phyloP scores from a whole-genome alignment of 2,888 invertebrate genomes.

The Mythimna lalbum region DNA sequence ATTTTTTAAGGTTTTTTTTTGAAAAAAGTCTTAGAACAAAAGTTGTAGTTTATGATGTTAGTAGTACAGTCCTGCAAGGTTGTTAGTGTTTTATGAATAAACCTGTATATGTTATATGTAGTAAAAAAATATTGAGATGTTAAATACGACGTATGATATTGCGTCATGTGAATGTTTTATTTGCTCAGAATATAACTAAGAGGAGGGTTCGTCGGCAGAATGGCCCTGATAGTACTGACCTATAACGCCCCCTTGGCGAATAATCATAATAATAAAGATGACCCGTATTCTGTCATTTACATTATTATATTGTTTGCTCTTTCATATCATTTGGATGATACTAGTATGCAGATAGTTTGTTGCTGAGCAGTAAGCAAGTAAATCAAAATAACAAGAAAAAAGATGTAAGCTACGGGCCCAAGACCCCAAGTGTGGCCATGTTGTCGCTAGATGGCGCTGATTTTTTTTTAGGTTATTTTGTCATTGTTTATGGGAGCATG shows the following conservation, averaged over 20 bases:
- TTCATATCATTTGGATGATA: slow-evolving; percentile 21
- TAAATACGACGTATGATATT: slow-evolving; percentile 43
- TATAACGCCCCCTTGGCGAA: slow-evolving; percentile 60
- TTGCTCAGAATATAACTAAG: slow-evolving; percentile 39
- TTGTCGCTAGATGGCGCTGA: too few species aligned
- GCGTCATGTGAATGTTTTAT: slow-evolving; percentile 65
- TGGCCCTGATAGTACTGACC: slow-evolving; percentile 76
- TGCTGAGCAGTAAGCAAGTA: slow-evolving; percentile 3
- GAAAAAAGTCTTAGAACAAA: too few species aligned
- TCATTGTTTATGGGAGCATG: too few species aligned
- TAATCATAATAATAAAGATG: slow-evolving; percentile 62
- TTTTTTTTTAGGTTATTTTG: too few species aligned
- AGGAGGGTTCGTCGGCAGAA: slow-evolving; percentile 55
- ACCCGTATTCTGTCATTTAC: slow-evolving; percentile 42
- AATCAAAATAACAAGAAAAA: too few species aligned
- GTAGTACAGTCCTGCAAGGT: too few species aligned
- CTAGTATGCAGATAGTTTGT: background rate
- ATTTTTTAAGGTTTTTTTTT: too few species aligned
- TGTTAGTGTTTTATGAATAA: too few species aligned
- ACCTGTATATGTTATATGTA: too few species aligned
- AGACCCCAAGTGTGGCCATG: too few species aligned
- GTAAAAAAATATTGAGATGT: background rate
- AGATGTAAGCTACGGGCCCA: too few species aligned
- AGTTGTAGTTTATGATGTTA: too few species aligned
- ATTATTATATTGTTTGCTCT: slow-evolving; percentile 44